A percentile compares a stretch with the other conserved stretches of the same genome.
phyloP scores from a whole-genome alignment of 2,888 invertebrate genomes.

The Aphelenchoides bicaudatus region DNA sequence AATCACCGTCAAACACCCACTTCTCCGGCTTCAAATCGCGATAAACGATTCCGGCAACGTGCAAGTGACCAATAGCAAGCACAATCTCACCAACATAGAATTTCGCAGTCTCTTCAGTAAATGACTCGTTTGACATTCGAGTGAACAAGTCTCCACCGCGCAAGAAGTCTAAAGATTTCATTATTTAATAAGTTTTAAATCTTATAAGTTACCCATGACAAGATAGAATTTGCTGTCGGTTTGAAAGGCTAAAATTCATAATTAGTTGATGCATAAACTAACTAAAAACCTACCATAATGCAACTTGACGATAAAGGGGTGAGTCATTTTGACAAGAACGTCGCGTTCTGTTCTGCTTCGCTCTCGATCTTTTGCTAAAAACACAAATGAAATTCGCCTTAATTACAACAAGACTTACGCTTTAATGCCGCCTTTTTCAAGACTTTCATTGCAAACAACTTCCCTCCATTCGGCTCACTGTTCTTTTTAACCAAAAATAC shows the following conservation, averaged over 20 bases:
- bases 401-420: too few species aligned
- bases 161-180: slow-evolving; percentile 90
- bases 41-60: slow-evolving; percentile 94
- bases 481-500: slow-evolving; percentile 91
- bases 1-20: slow-evolving; percentile 63
- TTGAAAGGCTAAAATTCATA: slow-evolving; percentile 77
- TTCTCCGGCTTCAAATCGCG: slow-evolving; percentile 96
- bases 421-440: slow-evolving; percentile 95
- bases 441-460: slow-evolving; percentile 97
- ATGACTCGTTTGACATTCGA: slow-evolving; percentile 98
- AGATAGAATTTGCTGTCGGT: slow-evolving; percentile 97
- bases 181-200: too few species aligned
- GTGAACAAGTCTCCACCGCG: slow-evolving; percentile 95
- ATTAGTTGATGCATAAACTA: neutral
- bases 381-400: too few species aligned
- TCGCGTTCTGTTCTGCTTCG: slow-evolving; percentile 98
- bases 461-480: slow-evolving; percentile 84
- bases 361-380: slow-evolving; percentile 70
- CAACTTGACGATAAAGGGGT: slow-evolving; percentile 95
- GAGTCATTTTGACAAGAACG: slow-evolving; percentile 94
- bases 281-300: slow-evolving; percentile 71
- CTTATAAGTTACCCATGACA: too few species aligned
- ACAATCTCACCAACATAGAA: slow-evolving; percentile 97
- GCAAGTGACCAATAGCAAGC: slow-evolving; percentile 91
- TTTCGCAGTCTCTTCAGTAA: slow-evolving; percentile 99